These are phyloP conservation scores for Rhipidura dahli DNA, from an alignment of 2,113 vertebrate species.

Conservation along the genomic window DNA sequence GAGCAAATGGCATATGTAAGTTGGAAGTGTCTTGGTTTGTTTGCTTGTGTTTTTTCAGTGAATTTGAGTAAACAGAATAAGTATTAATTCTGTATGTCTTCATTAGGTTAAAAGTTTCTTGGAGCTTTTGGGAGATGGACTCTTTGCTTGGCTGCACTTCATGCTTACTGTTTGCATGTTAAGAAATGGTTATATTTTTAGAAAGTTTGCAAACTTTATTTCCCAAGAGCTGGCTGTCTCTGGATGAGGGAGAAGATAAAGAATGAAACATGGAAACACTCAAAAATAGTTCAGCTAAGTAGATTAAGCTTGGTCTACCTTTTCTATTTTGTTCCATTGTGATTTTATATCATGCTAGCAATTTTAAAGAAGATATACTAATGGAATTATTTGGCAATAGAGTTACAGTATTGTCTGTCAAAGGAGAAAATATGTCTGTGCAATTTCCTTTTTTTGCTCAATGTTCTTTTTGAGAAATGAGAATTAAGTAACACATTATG, in stretches of 20 bases:
- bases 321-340: neutral
- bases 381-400: neutral
- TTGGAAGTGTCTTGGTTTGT: neutral
- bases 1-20: neutral
- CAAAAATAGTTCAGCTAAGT: neutral
- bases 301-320: neutral
- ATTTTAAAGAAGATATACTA: neutral
- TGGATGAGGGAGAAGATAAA: neutral
- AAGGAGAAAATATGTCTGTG: neutral
- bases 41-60: neutral
- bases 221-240: neutral
- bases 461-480: neutral
- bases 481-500: neutral
- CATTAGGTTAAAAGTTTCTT: neutral
- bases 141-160: neutral
- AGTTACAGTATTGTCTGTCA: neutral
- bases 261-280: neutral
- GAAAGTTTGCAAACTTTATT: neutral
- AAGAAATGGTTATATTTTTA: neutral
- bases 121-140: neutral
- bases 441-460: neutral
- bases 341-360: neutral
- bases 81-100: neutral
- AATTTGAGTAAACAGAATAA: neutral
- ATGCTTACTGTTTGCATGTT: neutral